A percentile compares a stretch with the other conserved stretches of the same genome.
Evolutionary conservation across 92 coral and sea anemone species (phyloP).

Genomic region (Zoanthus sociatus): DNA sequence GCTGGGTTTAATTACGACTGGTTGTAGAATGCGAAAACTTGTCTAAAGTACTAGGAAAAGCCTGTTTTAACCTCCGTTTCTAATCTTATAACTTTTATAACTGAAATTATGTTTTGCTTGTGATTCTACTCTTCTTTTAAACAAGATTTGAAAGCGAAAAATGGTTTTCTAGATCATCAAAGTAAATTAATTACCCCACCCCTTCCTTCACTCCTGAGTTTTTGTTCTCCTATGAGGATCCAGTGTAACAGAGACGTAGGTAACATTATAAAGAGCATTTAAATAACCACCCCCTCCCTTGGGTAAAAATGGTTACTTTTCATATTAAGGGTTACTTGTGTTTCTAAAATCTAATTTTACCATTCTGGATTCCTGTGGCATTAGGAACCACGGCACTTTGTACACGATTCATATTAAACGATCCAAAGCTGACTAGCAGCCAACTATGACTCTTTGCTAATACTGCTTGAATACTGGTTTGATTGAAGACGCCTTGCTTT

Average conservation of each 20-base stretch:
- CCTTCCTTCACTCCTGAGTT: neutral
- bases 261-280: neutral
- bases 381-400: neutral
- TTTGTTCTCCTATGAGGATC: neutral
- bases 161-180: too few relatives aligned
- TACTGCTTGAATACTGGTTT: neutral
- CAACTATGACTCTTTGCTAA: neutral
- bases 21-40: neutral
- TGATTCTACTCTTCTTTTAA: neutral
- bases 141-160: neutral
- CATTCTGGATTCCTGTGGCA: neutral
- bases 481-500: neutral
- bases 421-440: neutral
- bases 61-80: too few relatives aligned
- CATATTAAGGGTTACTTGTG: neutral
- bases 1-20: neutral
- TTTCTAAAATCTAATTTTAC: neutral
- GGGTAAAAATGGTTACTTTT: neutral
- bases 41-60: neutral
- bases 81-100: too few relatives aligned
- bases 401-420: neutral
- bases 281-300: neutral
- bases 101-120: neutral
- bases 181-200: too few relatives aligned
- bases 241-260: neutral